Evolutionary conservation across 2,888 invertebrate genomes (phyloP), one percentile per base, ranked within the genome.

Genomic region (Thereva unica): DNA sequence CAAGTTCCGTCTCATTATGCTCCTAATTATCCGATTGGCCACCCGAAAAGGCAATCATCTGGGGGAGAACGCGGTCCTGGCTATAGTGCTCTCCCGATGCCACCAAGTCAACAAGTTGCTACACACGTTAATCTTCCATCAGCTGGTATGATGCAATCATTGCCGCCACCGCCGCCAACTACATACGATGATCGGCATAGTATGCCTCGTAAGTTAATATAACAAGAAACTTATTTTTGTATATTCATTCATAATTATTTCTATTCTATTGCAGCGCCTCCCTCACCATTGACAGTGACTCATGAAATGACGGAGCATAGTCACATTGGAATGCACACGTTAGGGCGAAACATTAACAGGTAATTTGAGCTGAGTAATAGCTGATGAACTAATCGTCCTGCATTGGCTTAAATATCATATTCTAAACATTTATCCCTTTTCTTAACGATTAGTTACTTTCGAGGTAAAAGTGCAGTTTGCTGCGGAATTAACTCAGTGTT

Each of bases 1-100:
- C 95, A 95, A 81, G 93, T 93, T 72, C 97, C 97, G n/a, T 94
- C 93, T 74, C 95, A 96, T 81, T 97, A 97, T 80, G 96, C 95
- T 9, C 95, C 95, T 1, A 95, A 95, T 82, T 96, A 94, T 82
- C 95, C 96, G 8, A 83, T 92, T 71, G 91, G 91, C 1, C 90
- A 91, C 82, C 89, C 90, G 0, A 83, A 89, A 71, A 84, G 89
- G 47, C 79, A 77, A 73, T 79, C 79, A 0, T 77, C 79, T 9
- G 76, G 82, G 41, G 76, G 76, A 73, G 86, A 86, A 65, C 85
- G 90, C 42, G 89, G 89, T 23, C 90, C 92, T 2, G 93, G 93
- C 0, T 95, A 95, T 78, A 92, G 93, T 74, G 92, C 94, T 3
- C 78, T 94, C 69, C 95, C 94, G 0, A 87, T 93, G 74, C 77